Conservation (phyloP, 2,888 invertebrate species). For the Hyposoter dolosus region DNA sequence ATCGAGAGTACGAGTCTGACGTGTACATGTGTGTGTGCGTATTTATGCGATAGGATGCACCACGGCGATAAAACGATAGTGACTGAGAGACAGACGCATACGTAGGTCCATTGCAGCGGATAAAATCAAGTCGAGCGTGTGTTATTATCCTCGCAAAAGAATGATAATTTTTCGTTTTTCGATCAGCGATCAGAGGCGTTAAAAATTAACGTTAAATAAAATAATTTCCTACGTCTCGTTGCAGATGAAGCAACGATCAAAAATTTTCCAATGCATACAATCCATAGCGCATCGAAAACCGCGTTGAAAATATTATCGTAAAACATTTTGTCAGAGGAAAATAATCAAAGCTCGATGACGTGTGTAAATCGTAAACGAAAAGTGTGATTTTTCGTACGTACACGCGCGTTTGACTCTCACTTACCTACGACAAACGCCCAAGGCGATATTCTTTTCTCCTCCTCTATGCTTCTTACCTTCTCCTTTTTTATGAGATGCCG, state of each 20-base stretch:
- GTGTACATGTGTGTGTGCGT: neutral
- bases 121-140: conserved; percentile 41
- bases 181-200: neutral
- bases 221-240: neutral
- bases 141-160: conserved; percentile 16
- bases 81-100: conserved; percentile 21
- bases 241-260: neutral
- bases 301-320: neutral
- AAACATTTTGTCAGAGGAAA: neutral
- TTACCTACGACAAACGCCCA: conserved; percentile 82
- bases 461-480: conserved; percentile 11
- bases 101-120: conserved; percentile 17
- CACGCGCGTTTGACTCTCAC: conserved; percentile 41
- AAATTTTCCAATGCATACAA: neutral
- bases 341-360: neutral
- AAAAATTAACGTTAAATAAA: neutral
- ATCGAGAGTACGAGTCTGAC: conserved; percentile 6
- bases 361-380: conserved; percentile 2
- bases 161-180: conserved; percentile 3
- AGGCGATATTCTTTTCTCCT: conserved; percentile 55
- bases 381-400: conserved; percentile 10
- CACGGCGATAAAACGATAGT: conserved; percentile 51
- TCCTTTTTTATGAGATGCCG: conserved; percentile 70
- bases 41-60: conserved; percentile 28
- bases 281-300: neutral